Evolutionary conservation across 1,140 invertebrate species (phyloP), one percentile per base, ranked within the genome.

Genomic region (Lasioglossum albipes): DNA sequence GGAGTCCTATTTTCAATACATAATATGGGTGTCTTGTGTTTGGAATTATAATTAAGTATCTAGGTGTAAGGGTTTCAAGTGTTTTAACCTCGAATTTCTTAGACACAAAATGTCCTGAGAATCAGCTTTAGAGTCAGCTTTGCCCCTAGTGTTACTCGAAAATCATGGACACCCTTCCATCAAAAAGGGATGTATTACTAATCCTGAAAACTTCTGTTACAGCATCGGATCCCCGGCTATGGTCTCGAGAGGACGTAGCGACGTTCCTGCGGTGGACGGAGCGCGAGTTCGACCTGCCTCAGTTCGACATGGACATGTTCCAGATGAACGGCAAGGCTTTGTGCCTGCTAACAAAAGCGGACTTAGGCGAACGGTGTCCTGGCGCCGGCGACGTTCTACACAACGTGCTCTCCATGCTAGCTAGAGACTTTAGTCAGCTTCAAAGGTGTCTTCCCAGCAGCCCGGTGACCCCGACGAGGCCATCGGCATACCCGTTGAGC

Each of bases 281-380:
- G 91, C 94, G 97, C 62, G 98, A 99, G 93, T 99, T 98, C 91
- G 98, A 98, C 89, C 93, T 99, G 73, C 97, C 98, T 22, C 95
- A 96, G 76, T 97, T 99, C 88, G 97, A 98, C 90, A 96, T 97
- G 95, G 97, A 98, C 88, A 96, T 97, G 93, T 99, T 99, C 92
- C 97, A 98, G 94, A 98, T 99, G 97, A 99, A 99, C 92, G 98
- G 98, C 96, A 98, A 98, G 94, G 98, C 98, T 0, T 91, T 99
- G 74, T 98, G 97, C 91, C 94, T 99, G 57, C 93, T 99, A 75
- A 98, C 97, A 27, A 97, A 98, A 91, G 95, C 95, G 6, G 98
- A 99, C 93, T 95, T 99, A 77, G 97, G 96, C 7, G 98, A 98
- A 89, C 94, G 98, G 75, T 97, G 97, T 85, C 97, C 98, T 0